phyloP scores from a whole-genome alignment of 1,140 invertebrate species.

The Cotesia glomerata region DNA sequence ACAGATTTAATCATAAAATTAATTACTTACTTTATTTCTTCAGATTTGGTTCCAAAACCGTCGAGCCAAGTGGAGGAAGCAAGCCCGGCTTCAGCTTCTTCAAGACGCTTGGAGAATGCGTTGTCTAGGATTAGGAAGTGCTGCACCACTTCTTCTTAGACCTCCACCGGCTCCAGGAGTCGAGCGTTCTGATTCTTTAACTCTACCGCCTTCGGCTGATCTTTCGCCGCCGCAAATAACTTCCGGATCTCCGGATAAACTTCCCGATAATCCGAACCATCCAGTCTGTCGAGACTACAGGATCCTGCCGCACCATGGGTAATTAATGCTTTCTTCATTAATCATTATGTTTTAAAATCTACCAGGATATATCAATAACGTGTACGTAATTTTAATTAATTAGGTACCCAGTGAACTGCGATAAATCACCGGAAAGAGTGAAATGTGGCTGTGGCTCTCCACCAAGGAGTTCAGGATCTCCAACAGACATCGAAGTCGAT shows the following conservation, averaged over 20 bases:
- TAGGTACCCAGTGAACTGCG: constrained; percentile 53
- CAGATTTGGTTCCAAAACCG: constrained; percentile 90
- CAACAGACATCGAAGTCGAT: constrained; percentile 41
- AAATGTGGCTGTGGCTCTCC: constrained; percentile 58
- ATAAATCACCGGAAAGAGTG: constrained; percentile 56
- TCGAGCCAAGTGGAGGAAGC: constrained; percentile 87
- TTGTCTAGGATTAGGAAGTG: constrained; percentile 74
- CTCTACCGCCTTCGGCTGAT: constrained; percentile 36
- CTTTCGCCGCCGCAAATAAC: constrained; percentile 40
- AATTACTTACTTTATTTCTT: neutral
- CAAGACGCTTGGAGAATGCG: constrained; percentile 91
- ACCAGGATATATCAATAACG: neutral
- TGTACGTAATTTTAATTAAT: constrained; percentile 8
- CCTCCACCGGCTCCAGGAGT: constrained; percentile 51
- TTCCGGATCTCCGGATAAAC: constrained; percentile 40
- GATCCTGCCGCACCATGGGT: constrained; percentile 55
- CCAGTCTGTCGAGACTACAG: constrained; percentile 55
- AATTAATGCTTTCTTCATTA: constrained; percentile 4
- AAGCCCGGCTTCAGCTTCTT: constrained; percentile 81
- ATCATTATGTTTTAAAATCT: neutral
- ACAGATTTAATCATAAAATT: too few relatives aligned
- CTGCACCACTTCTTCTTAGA: constrained; percentile 59
- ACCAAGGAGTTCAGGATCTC: constrained; percentile 47
- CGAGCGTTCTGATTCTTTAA: constrained; percentile 42
- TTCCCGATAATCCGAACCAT: constrained; percentile 41